Evolutionary conservation across 2,113 vertebrate species (phyloP).

Genomic region (Oryzias celebensis): DNA sequence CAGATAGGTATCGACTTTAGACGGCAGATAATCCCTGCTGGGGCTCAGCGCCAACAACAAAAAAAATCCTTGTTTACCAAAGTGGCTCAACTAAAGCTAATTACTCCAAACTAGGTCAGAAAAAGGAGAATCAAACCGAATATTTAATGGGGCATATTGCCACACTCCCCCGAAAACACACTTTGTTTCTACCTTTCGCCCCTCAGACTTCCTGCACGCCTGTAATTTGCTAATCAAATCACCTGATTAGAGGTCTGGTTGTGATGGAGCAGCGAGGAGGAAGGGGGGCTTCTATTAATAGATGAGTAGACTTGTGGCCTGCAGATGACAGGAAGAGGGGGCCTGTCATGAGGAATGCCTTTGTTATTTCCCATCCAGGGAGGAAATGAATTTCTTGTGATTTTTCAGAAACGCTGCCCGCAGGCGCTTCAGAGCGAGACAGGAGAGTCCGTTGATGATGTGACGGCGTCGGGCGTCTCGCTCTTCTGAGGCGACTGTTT

Average conservation of each 20-base stretch:
- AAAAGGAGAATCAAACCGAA: conserved; percentile 73
- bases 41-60: conserved; percentile 20
- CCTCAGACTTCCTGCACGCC: conserved; percentile 55
- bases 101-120: conserved; percentile 76
- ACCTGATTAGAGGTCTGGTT: conserved; percentile 86
- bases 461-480: conserved; percentile 19
- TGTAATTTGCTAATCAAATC: conserved; percentile 83
- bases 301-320: conserved; percentile 84
- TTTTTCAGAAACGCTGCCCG: conserved; percentile 75
- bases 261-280: conserved; percentile 71
- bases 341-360: conserved; percentile 84
- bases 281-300: conserved; percentile 69
- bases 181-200: conserved; percentile 24
- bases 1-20: conserved; percentile 60
- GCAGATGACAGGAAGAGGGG: conserved; percentile 92
- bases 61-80: conserved; percentile 72
- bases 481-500: conserved; percentile 62
- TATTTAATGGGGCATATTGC: conserved; percentile 41
- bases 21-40: conserved; percentile 58
- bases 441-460: conserved; percentile 79
- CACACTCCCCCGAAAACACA: conserved; percentile 8
- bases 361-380: conserved; percentile 81
- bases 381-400: conserved; percentile 90
- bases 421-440: conserved; percentile 30
- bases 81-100: conserved; percentile 72